phyloP scores from a whole-genome alignment of 2,113 vertebrate genomes.

The Thryonomys swinderianus region DNA sequence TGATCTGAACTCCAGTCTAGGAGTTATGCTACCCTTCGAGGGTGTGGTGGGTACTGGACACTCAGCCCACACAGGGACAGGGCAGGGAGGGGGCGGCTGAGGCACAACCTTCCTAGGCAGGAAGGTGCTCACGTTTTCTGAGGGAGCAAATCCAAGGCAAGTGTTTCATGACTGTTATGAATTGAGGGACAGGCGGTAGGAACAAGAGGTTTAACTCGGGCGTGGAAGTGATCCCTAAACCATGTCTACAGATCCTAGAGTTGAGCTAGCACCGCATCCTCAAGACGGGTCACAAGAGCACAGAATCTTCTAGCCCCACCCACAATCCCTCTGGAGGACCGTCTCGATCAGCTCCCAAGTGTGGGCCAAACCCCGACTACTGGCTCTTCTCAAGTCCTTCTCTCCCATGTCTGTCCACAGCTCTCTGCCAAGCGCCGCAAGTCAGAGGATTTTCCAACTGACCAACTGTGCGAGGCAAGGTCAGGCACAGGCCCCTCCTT shows the following conservation, averaged over 20 bases:
- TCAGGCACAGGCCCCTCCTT: background rate
- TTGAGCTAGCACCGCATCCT: background rate
- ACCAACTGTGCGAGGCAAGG: background rate
- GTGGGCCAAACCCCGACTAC: background rate
- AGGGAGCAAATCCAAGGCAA: background rate
- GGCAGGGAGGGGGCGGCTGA: background rate
- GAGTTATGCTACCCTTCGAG: background rate
- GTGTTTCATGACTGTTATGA: background rate
- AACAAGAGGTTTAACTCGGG: background rate
- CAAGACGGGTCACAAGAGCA: rapidly evolving
- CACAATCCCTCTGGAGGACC: background rate
- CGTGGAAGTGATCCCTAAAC: no score
- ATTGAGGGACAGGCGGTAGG: background rate
- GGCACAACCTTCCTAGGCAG: rapidly evolving
- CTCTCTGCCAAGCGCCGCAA: background rate
- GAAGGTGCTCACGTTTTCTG: background rate
- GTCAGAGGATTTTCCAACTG: background rate
- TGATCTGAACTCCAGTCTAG: background rate
- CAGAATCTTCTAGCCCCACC: background rate
- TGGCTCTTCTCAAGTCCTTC: background rate
- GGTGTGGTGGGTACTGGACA: background rate
- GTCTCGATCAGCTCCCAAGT: background rate
- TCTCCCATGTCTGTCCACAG: background rate
- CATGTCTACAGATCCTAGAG: rapidly evolving
- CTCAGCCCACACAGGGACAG: background rate